Evolutionary conservation across 1,140 invertebrate genomes (phyloP), one percentile per base, ranked within the genome.

Genomic region (Meloidogyne exigua): DNA sequence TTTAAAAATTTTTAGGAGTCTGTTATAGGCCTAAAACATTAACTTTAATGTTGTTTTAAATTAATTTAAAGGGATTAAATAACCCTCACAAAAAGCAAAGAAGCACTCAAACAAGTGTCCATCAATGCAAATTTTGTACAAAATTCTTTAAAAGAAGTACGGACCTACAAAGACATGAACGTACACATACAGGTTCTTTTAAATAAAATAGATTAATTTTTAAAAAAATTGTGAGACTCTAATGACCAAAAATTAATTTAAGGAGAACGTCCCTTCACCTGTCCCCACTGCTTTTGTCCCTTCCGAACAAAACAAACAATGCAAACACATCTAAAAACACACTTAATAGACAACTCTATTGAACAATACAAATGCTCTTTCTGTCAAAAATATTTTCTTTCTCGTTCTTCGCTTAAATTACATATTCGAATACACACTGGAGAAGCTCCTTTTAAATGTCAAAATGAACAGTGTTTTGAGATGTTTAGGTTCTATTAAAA

Each of bases 181-280:
- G 28, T 23, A 73, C 23, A n/a, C 72, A 73, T 39, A 73, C 72
- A 28, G 72, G 72, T 73, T 23, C 13, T 4, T 39, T 39, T 28
- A 63, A 62, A 49, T n/a, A 26, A 32, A 2, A 7, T 32, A 3
- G 2, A 3, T 32, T 32, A 32, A 32, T 32, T 32, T 2, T 32
- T 32, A 7, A 32, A 32, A 2, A 32, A 32, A n/a, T n/a, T n/a
- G n/a, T n/a, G n/a, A n/a, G n/a, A n/a, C n/a, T n/a, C n/a, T n/a
- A n/a, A n/a, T n/a, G n/a, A n/a, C n/a, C n/a, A 0, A 25, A 15
- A 28, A 26, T 2, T n/a, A 70, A 44, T 44, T 69, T 69, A 23
- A 73, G 72, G 57, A 25, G 72, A 57, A 65, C 72, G 72, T 64
- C 72, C 72, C 3, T 73, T 73, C 13, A 65, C 23, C 1, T 73